Evolutionary conservation across 2,888 invertebrate genomes (phyloP).

Genomic region (Leptopilina drosophilae): DNA sequence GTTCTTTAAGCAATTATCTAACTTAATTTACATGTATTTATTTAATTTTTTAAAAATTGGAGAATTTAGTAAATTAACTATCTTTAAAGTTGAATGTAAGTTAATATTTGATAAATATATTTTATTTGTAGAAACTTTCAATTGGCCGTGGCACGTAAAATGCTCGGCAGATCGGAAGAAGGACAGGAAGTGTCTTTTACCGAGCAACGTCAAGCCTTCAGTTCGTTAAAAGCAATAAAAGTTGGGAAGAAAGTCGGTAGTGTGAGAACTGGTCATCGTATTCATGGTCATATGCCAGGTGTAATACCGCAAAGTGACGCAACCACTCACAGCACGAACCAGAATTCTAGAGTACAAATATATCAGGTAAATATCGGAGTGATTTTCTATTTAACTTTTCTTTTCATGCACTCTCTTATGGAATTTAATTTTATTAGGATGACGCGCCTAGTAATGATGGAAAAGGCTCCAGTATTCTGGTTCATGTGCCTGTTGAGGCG

Average conservation of each 20-base stretch:
- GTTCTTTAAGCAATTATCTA: background rate
- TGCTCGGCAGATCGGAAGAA: conserved; percentile 81
- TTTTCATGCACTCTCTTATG: conserved; percentile 49
- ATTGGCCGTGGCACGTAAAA: conserved; percentile 83
- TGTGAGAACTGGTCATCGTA: conserved; percentile 80
- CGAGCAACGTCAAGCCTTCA: conserved; percentile 87
- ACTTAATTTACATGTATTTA: no score
- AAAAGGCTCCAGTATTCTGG: conserved; percentile 79
- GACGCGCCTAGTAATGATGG: conserved; percentile 64
- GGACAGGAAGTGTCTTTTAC: conserved; percentile 80
- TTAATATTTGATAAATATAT: conserved; percentile 6
- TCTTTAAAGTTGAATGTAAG: background rate
- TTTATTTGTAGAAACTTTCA: conserved; percentile 82
- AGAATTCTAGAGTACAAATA: conserved; percentile 79
- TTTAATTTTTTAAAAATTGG: no score
- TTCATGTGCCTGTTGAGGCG: conserved; percentile 79
- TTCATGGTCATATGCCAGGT: conserved; percentile 79
- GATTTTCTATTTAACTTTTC: no score
- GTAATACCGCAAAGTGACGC: conserved; percentile 78
- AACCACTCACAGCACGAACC: conserved; percentile 72
- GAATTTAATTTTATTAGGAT: conserved; percentile 59
- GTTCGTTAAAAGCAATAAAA: conserved; percentile 85
- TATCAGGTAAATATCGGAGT: conserved; percentile 77
- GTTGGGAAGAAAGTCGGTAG: conserved; percentile 79
- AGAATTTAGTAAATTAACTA: no score